Evolutionary conservation across 2,113 vertebrate genomes (phyloP).

Genomic region (Sphaerodactylus townsendi): DNA sequence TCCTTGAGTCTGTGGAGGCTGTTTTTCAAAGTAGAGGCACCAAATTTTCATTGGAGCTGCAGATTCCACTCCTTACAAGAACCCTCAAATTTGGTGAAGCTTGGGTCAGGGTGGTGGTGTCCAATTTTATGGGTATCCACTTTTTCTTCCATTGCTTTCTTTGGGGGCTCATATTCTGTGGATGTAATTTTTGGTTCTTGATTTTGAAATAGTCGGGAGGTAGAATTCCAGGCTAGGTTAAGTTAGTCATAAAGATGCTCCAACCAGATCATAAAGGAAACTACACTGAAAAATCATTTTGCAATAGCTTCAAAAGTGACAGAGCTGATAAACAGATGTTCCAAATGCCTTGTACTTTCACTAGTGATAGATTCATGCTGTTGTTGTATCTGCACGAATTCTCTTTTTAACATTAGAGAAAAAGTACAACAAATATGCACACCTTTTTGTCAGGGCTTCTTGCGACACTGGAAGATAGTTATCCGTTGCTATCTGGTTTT

Average conservation of each 20-base stretch:
- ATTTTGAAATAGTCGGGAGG: neutral
- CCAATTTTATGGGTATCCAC: no score
- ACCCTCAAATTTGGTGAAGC: no score
- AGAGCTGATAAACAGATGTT: neutral
- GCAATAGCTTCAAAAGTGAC: neutral
- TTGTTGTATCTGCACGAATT: neutral
- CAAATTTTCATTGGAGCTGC: no score
- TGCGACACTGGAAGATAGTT: neutral
- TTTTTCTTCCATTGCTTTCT: no score
- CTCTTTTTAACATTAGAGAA: neutral
- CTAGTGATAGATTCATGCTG: neutral
- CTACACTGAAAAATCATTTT: neutral
- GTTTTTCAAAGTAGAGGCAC: no score
- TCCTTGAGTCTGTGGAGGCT: no score
- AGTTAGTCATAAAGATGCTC: neutral
- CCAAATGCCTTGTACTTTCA: neutral
- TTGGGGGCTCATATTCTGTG: no score
- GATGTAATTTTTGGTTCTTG: no score
- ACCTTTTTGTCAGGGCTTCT: neutral
- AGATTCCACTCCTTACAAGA: no score
- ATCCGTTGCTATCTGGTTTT: neutral
- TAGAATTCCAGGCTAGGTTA: neutral
- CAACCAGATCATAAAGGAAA: neutral
- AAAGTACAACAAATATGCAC: neutral
- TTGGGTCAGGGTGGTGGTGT: no score